These are phyloP conservation scores for Chrysopilus asiliformis DNA, from an alignment of 2,888 invertebrate genomes.

Conservation along the genomic window DNA sequence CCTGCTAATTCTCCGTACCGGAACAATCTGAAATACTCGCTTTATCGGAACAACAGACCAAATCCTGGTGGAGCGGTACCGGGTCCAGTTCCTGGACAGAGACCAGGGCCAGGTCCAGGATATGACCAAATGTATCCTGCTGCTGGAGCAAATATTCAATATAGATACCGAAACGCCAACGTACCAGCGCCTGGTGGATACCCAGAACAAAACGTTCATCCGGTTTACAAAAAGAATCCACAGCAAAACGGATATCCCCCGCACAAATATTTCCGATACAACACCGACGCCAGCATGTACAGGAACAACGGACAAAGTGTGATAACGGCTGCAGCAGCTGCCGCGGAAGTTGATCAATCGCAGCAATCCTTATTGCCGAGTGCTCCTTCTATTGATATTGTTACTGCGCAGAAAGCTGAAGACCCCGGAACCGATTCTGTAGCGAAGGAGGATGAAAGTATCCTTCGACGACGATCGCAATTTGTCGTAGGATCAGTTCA, in stretches of 20 bases:
- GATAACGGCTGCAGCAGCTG: too few relatives aligned
- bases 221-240: too few relatives aligned
- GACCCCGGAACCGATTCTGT: too few relatives aligned
- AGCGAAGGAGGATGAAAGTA: too few relatives aligned
- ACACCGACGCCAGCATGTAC: conserved; percentile 2
- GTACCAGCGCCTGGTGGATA: conserved; percentile 5
- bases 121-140: conserved; percentile 32
- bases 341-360: too few relatives aligned
- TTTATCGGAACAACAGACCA: too few relatives aligned
- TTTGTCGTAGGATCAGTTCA: conserved; percentile 51
- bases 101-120: too few relatives aligned
- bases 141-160: conserved; percentile 7
- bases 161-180: conserved; percentile 7
- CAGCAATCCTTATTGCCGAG: too few relatives aligned
- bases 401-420: too few relatives aligned
- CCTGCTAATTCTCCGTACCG: conserved; percentile 40
- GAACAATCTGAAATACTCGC: conserved; percentile 26
- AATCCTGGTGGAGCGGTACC: not conserved
- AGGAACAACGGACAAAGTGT: conserved; percentile 1
- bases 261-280: conserved; percentile 7
- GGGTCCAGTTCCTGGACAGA: not conserved
- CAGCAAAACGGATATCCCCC: conserved; percentile 3
- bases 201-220: too few relatives aligned
- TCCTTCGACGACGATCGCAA: conserved; percentile 33
- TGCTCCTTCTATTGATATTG: too few relatives aligned